Conservation (phyloP, 2,888 invertebrate genomes). For the Poecilobothrus nobilitatus region DNA sequence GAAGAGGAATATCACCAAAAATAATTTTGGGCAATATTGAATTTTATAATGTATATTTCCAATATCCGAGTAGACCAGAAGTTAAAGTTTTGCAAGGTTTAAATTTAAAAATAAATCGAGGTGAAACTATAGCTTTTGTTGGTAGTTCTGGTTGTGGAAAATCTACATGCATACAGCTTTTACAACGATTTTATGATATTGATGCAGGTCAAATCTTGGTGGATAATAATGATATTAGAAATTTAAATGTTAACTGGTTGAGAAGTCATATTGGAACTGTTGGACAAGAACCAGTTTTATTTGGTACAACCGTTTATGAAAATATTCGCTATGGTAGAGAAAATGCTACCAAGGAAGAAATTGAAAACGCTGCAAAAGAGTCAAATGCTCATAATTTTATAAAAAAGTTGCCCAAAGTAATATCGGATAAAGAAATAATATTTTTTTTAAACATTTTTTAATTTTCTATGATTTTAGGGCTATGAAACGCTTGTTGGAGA, state of each 20-base stretch:
- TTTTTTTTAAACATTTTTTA: neutral
- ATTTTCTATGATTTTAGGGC: constrained; percentile 44
- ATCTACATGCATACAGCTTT: constrained; percentile 63
- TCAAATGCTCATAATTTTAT: constrained; percentile 75
- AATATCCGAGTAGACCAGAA: constrained; percentile 71
- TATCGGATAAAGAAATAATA: constrained; percentile 8
- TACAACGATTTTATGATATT: constrained; percentile 67
- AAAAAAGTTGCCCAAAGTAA: constrained; percentile 57
- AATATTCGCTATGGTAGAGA: constrained; percentile 77
- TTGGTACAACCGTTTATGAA: constrained; percentile 73
- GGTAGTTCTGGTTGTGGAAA: constrained; percentile 71
- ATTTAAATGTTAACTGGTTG: constrained; percentile 73
- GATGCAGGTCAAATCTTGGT: constrained; percentile 54
- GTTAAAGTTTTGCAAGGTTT: constrained; percentile 52
- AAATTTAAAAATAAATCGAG: constrained; percentile 56
- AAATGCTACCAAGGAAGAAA: constrained; percentile 55
- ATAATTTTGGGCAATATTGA: constrained; percentile 58
- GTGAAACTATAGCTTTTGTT: constrained; percentile 67
- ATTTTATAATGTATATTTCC: constrained; percentile 64
- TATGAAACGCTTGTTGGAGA: constrained; percentile 79
- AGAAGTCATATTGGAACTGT: constrained; percentile 77
- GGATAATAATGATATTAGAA: constrained; percentile 59
- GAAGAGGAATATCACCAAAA: constrained; percentile 51
- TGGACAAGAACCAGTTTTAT: constrained; percentile 83
- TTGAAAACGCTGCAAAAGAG: constrained; percentile 60